Conservation (phyloP, 2,888 invertebrate species). For the Dorcus parallelipipedus region DNA sequence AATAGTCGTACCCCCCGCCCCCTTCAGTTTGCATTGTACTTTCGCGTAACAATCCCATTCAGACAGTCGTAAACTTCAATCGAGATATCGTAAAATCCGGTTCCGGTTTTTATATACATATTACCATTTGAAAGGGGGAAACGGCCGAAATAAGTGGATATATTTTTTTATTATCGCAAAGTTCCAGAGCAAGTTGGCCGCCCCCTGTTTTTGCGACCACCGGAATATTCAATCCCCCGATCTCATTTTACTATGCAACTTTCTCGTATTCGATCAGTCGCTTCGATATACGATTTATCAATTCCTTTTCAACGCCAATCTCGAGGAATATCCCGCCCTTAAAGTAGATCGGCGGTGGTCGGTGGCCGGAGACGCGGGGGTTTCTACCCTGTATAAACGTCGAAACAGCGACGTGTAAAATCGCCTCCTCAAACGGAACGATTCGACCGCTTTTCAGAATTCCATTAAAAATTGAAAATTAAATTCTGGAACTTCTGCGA, state of each 20-base stretch:
- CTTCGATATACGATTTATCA: constrained; percentile 7
- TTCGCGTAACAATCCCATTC: too few relatives aligned
- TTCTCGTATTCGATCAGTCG: constrained; percentile 19
- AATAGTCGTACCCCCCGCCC: too few relatives aligned
- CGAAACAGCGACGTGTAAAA: neutral
- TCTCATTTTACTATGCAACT: constrained; percentile 20
- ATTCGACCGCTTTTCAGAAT: neutral
- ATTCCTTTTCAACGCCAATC: constrained; percentile 6
- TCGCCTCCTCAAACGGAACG: neutral
- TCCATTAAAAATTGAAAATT: too few relatives aligned
- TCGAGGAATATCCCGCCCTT: neutral
- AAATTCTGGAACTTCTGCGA: too few relatives aligned
- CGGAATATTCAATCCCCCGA: constrained; percentile 14
- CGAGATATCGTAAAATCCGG: too few relatives aligned
- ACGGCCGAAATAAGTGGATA: too few relatives aligned
- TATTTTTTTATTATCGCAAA: too few relatives aligned
- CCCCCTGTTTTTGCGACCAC: neutral
- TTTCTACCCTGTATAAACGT: neutral
- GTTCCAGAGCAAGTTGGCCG: too few relatives aligned
- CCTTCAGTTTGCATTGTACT: too few relatives aligned
- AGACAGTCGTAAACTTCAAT: too few relatives aligned
- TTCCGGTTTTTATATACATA: too few relatives aligned
- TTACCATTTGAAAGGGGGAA: too few relatives aligned
- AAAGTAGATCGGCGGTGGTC: neutral
- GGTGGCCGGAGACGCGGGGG: neutral